Evolutionary conservation across 2,797 vertebrate species (phyloP), one percentile per base, ranked within the genome.

Genomic region (Leptodactylus fallax): DNA sequence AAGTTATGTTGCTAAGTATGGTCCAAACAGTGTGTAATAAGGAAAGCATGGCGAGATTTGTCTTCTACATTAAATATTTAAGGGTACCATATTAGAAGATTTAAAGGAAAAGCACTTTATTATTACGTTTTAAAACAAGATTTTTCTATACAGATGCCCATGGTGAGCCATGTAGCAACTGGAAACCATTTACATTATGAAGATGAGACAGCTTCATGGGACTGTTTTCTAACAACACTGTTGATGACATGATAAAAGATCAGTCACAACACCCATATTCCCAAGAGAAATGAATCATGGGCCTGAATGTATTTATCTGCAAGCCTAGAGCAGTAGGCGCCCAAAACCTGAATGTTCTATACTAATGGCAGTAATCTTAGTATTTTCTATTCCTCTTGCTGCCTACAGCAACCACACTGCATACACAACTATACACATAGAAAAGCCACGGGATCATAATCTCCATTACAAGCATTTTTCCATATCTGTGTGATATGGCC

Each of bases 231-330:
- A 53, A 58, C 51, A 83, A 58, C 81, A 83, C 9, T 21, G 56
- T 72, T 25, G 58, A 45, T 72, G 67, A 83, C 17, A 83, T 36
- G 81, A 71, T 71, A 21, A 71, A 36, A 72, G 17, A 72, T 72
- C 65, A 82, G 49, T 83, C 56, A 56, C 51, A 71, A 45, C 51
- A 83, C 2, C 36, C 23, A 69, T 51, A 71, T 56, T 71, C 67
- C 81, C 67, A 83, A 56, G 1, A 72, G 19, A 83, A 14, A 10
- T 36, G 36, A 36, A 36, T 36, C 36, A 36, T 53, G 6, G 14
- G 23, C 79, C 79, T 21, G 49, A 51, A 4, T 53, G 47, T 17
- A 53, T 53, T 23, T 36, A 36, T 36, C 36, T 36, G 36, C 36
- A 36, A 36, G 36, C 36, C 36, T 36, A 36, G 36, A 36, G 36